phyloP scores from a whole-genome alignment of 2,113 vertebrate genomes.

The Lampris megalopsis region DNA sequence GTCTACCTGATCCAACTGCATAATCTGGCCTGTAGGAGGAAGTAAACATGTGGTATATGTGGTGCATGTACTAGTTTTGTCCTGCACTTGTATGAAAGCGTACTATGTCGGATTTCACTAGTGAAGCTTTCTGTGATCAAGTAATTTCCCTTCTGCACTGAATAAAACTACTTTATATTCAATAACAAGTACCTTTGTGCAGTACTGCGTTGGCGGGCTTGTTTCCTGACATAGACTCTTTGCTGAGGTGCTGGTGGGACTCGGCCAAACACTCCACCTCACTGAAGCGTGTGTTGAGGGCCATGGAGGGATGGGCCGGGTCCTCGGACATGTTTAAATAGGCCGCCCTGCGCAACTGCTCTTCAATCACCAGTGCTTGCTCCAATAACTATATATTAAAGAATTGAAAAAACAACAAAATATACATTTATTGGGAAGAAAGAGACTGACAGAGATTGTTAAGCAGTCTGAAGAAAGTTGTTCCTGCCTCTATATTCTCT shows the following conservation, averaged over 20 bases:
- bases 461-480: too few species aligned
- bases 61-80: too few species aligned
- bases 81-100: too few species aligned
- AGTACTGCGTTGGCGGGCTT: slow-evolving; percentile 98
- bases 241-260: slow-evolving; percentile 98
- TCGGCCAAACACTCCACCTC: slow-evolving; percentile 98
- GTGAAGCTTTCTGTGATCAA: too few species aligned
- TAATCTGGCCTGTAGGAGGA: too few species aligned
- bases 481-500: too few species aligned
- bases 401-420: not conserved
- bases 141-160: too few species aligned
- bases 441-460: not conserved
- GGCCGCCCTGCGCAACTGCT: slow-evolving; percentile 93
- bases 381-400: slow-evolving; percentile 86
- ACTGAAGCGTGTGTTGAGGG: slow-evolving; percentile 96
- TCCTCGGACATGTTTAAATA: slow-evolving; percentile 99
- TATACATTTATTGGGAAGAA: slow-evolving; percentile 6
- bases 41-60: too few species aligned
- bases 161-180: too few species aligned
- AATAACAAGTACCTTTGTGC: slow-evolving; percentile 90
- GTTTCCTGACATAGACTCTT: slow-evolving; percentile 98
- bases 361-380: slow-evolving; percentile 96
- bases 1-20: too few species aligned
- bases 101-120: too few species aligned
- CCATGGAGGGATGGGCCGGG: slow-evolving; percentile 97